Base-by-base conservation (phyloP, 2,797 vertebrate genomes). In the Psittacula derbiana region DNA sequence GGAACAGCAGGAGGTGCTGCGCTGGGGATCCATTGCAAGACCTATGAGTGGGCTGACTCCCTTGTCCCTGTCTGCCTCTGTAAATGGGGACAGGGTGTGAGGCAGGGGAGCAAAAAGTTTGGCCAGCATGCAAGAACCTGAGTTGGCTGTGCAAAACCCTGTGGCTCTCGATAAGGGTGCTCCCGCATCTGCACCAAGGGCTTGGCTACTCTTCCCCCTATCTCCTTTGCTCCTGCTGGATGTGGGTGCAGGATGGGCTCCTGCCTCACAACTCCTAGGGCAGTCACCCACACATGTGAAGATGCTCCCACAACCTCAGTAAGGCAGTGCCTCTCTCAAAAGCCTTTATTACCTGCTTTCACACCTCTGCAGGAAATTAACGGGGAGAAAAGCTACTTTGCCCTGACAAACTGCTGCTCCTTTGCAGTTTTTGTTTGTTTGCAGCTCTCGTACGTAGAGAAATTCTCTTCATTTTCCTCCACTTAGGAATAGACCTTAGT, bases 401-500 rank as follows among this genome's bases (percentile, higher is more conserved):
- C 11, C 14, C 30, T 12, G 25, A 57, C 12, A 79, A 67, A 40
- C 8, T 40, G 53, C 57, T 85, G 27, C 5, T 61, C 16, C 17
- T 87, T 44, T 41, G 33, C 52, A 55, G 10, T 1, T 11, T 88
- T 71, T 61, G 2, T 36, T 50, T 41, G 4, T 67, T 95, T 85
- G 55, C 11, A 57, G 41, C 9, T 33, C 10, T 69, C n/a, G 11
- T 20, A 31, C 0, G 0, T 8, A 79, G 31, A 65, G 10, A 16
- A 53, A 75, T 93, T 46, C 0, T 28, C 8, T 61, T 57, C 24
- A 18, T 53, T 44, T 76, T 61, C 28, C 38, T 7, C 9, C 18
- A 6, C 49, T 49, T 70, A 61, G 67, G 65, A 20, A 25, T 43
- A 38, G 23, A 2, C 28, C 15, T 70, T 38, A 38, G 36, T 38